These are phyloP conservation scores for Harmothoe impar DNA, from an alignment of 2,888 invertebrate genomes.

Conservation along the genomic window DNA sequence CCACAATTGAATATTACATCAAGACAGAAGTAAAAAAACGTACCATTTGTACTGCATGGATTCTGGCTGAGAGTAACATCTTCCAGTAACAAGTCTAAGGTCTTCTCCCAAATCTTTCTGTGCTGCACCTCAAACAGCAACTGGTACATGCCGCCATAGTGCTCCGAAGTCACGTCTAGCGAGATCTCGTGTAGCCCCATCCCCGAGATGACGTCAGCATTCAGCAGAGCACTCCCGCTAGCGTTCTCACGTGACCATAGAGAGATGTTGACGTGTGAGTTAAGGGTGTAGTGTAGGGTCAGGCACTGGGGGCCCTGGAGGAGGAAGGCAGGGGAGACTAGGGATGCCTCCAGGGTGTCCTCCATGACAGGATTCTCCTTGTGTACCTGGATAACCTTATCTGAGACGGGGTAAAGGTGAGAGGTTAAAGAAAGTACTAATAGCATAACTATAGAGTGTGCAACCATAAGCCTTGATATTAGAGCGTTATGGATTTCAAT, in stretches of 20 bases:
- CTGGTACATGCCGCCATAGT: neutral
- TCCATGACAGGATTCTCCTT: neutral
- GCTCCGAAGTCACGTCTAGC: neutral
- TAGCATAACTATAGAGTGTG: too few species aligned
- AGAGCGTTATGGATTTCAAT: too few species aligned
- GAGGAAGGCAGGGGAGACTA: neutral
- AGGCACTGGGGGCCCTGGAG: neutral
- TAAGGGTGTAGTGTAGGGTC: neutral
- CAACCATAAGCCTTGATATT: too few species aligned
- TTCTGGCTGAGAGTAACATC: neutral
- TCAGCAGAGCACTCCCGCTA: neutral
- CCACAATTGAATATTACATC: too few species aligned
- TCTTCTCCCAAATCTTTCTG: neutral
- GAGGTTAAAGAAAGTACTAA: too few species aligned
- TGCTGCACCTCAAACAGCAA: neutral
- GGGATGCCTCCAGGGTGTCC: neutral
- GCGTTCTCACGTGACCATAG: neutral
- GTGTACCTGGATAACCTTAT: neutral
- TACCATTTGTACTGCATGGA: neutral
- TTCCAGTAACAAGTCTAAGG: neutral
- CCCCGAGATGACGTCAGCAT: neutral
- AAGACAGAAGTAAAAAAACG: too few species aligned
- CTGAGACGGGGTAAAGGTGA: too few species aligned
- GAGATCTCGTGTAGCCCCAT: neutral
- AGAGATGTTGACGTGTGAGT: neutral